Evolutionary conservation across 2,888 invertebrate species (phyloP).

Genomic region (Myopa tessellatipennis): DNA sequence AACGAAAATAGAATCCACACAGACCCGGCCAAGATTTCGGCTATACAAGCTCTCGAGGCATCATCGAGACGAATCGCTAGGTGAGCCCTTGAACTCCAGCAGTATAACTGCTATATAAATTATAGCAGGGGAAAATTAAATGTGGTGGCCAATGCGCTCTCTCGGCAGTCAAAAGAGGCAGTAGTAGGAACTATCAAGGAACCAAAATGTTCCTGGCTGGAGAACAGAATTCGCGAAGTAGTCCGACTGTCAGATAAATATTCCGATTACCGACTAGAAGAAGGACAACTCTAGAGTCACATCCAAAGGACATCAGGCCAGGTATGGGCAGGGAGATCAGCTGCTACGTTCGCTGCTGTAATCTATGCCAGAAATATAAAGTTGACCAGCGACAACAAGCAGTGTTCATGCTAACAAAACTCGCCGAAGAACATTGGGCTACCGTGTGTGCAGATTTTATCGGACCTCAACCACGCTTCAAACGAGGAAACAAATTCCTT

Average conservation of each 20-base stretch:
- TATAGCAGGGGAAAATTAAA: constrained; percentile 29
- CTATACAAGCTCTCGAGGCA: not conserved
- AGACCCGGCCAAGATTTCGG: constrained; percentile 24
- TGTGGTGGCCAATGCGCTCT: constrained; percentile 37
- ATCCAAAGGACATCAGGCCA: not conserved
- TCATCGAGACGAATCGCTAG: constrained; percentile 44
- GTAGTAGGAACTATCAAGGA: not conserved
- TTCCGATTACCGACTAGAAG: not conserved
- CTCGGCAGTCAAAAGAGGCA: constrained; percentile 33
- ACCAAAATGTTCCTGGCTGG: constrained; percentile 30
- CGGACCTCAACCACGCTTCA: constrained; percentile 7
- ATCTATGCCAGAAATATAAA: no score
- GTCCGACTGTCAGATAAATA: not conserved
- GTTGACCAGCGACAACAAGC: no score
- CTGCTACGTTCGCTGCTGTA: no score
- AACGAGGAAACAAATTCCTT: not conserved
- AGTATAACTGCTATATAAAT: constrained; percentile 33
- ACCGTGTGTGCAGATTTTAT: constrained; percentile 23
- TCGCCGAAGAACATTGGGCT: no score
- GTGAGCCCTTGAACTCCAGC: constrained; percentile 19
- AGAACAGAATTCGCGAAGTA: not conserved
- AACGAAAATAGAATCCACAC: constrained; percentile 24
- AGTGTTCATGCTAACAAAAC: no score
- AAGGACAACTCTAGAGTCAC: not conserved
- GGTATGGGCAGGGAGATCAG: no score